phyloP scores from a whole-genome alignment of 37 sponge, comb jelly and placozoan genomes.

The Axinella damicornis region DNA sequence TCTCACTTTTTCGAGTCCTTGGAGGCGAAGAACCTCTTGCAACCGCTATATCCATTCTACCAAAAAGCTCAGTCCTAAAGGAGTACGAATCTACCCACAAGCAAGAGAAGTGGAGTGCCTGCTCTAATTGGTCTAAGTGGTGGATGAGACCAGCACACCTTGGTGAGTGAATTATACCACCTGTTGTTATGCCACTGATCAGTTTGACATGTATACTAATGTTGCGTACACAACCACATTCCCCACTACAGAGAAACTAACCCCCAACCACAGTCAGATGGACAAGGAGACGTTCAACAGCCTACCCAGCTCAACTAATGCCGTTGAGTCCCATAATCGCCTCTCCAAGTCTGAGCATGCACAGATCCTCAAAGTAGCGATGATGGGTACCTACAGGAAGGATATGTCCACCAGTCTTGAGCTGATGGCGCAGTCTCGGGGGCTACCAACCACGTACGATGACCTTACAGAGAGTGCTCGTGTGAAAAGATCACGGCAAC shows the following conservation, averaged over 20 bases:
- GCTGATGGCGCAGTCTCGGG: slow-evolving; percentile 19
- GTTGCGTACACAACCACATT: background rate
- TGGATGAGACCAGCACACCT: slow-evolving; percentile 45
- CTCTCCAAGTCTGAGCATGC: slow-evolving; percentile 6
- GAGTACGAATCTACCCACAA: slow-evolving; percentile 14
- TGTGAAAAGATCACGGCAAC: background rate
- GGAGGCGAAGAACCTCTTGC: slow-evolving; percentile 6
- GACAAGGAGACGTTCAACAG: slow-evolving; percentile 16
- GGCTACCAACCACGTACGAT: slow-evolving; percentile 21
- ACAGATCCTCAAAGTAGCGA: slow-evolving; percentile 31
- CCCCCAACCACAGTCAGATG: background rate
- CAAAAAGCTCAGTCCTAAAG: background rate
- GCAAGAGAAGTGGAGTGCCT: background rate
- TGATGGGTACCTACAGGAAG: slow-evolving; percentile 38
- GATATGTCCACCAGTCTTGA: slow-evolving; percentile 38
- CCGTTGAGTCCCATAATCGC: slow-evolving; percentile 40
- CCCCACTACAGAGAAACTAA: background rate
- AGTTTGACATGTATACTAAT: background rate
- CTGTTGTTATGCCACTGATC: too few species aligned
- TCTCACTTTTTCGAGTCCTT: slow-evolving; percentile 12
- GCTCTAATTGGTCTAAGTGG: slow-evolving; percentile 28
- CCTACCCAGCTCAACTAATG: slow-evolving; percentile 39
- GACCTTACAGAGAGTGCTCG: background rate
- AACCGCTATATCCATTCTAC: background rate
- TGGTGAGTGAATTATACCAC: background rate